Conservation (phyloP, 2,113 vertebrate species). For the Scomber colias region DNA sequence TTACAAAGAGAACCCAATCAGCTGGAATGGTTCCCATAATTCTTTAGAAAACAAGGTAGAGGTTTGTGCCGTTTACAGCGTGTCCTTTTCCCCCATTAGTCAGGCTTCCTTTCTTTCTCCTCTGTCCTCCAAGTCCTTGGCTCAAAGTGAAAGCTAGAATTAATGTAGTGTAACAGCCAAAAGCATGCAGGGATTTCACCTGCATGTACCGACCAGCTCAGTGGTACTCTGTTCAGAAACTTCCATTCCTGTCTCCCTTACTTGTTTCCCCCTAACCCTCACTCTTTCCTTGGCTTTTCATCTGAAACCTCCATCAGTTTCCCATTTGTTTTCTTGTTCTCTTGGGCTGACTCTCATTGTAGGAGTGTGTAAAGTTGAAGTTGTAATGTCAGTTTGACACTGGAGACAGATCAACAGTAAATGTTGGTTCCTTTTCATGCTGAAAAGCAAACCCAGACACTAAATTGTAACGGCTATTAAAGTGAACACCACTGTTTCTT, state of each 20-base stretch:
- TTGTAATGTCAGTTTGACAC: too few species aligned
- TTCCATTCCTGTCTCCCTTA: background rate
- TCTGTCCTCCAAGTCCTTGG: slow-evolving; percentile 43
- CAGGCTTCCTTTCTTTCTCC: slow-evolving; percentile 22
- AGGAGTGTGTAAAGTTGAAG: slow-evolving; percentile 8
- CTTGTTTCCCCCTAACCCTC: slow-evolving; percentile 27
- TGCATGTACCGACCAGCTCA: slow-evolving; percentile 62
- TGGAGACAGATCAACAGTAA: too few species aligned
- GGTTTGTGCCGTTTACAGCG: background rate
- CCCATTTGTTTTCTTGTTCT: slow-evolving; percentile 36
- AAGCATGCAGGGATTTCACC: slow-evolving; percentile 66
- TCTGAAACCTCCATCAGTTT: slow-evolving; percentile 49
- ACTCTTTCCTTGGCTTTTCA: slow-evolving; percentile 41
- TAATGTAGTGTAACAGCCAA: slow-evolving; percentile 73
- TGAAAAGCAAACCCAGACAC: too few species aligned
- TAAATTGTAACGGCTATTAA: too few species aligned
- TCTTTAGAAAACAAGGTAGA: slow-evolving; percentile 30
- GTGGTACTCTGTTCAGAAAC: slow-evolving; percentile 44
- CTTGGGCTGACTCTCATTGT: slow-evolving; percentile 40
- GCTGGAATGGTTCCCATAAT: slow-evolving; percentile 22
- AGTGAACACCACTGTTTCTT: too few species aligned
- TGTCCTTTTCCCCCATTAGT: slow-evolving; percentile 27
- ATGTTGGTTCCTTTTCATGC: too few species aligned
- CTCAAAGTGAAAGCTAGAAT: slow-evolving; percentile 64
- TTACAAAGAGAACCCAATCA: slow-evolving; percentile 20